Conservation (phyloP, 2,113 vertebrate genomes). For the Heterocephalus glaber region DNA sequence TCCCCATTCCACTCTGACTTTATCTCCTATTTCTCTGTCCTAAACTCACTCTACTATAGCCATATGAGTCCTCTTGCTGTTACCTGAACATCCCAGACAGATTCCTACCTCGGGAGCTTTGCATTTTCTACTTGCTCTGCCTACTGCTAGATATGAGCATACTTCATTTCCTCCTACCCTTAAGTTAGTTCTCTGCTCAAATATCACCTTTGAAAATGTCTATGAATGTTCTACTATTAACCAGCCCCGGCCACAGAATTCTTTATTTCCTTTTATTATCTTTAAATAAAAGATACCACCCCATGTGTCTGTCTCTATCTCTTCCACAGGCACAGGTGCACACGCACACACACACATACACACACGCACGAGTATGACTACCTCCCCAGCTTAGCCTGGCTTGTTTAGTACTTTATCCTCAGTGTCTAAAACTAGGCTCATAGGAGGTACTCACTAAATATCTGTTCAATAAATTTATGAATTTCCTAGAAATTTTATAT, state of each 20-base stretch:
- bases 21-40: background rate
- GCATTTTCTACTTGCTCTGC: background rate
- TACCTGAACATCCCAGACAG: background rate
- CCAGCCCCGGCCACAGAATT: background rate
- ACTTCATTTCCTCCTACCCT: background rate
- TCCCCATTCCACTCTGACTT: background rate
- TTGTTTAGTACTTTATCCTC: background rate
- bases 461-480: background rate
- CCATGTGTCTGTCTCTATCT: background rate
- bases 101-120: background rate
- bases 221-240: background rate
- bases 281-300: no score
- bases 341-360: background rate
- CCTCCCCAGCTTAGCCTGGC: background rate
- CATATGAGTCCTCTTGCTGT: background rate
- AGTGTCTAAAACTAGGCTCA: background rate
- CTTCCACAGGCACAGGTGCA: background rate
- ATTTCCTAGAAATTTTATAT: background rate
- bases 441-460: background rate
- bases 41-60: background rate
- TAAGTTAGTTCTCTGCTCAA: conserved; percentile 10
- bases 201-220: background rate
- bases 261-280: background rate
- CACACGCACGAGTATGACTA: background rate
- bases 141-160: background rate